Evolutionary conservation across 1,140 invertebrate species (phyloP).

Genomic region (Eufriesea mexicana): DNA sequence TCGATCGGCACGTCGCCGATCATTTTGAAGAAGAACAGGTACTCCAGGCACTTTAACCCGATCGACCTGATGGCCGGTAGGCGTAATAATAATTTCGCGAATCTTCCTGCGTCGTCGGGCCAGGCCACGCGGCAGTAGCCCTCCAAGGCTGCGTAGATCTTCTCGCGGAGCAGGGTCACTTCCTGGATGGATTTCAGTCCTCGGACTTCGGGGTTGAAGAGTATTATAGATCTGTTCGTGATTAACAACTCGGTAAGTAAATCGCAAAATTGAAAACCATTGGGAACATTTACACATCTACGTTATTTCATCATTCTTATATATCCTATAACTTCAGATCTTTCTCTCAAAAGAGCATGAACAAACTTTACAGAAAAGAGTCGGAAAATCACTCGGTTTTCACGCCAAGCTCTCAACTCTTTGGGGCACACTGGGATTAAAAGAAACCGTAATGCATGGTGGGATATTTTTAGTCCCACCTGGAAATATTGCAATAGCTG

Average conservation of each 20-base stretch:
- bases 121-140: slow-evolving; percentile 95
- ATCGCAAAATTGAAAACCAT: neutral
- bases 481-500: no score
- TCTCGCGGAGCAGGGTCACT: slow-evolving; percentile 95
- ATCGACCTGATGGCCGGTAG: slow-evolving; percentile 97
- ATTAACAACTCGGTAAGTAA: neutral
- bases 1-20: slow-evolving; percentile 90
- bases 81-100: slow-evolving; percentile 95
- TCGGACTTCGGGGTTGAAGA: slow-evolving; percentile 98
- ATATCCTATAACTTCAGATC: no score
- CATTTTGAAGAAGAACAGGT: slow-evolving; percentile 97
- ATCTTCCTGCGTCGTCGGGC: slow-evolving; percentile 95
- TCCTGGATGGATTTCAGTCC: slow-evolving; percentile 91
- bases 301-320: no score
- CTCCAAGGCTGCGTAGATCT: slow-evolving; percentile 96
- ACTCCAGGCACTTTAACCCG: slow-evolving; percentile 97
- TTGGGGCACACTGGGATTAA: no score
- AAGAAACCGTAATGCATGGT: no score
- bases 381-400: no score
- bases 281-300: no score
- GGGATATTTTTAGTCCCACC: no score
- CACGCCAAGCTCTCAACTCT: no score
- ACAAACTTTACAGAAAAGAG: no score
- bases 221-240: slow-evolving; percentile 89
- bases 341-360: no score